Base-by-base conservation (phyloP, 37 sponge, comb jelly and placozoan species). In the Aplysina aerophoba region DNA sequence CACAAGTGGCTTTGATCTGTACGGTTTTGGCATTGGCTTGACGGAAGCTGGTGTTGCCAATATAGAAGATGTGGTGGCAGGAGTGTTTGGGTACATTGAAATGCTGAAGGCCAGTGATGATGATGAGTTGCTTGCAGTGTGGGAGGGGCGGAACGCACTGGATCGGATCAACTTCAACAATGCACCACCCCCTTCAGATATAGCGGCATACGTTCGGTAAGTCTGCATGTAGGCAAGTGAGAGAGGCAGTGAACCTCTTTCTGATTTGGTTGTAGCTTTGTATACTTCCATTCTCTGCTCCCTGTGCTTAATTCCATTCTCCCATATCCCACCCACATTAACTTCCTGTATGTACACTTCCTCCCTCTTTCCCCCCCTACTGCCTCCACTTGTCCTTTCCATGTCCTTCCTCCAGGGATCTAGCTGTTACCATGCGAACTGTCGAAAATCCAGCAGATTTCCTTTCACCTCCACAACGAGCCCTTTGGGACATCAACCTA, bases 361-460 rank as follows among this genome's bases (percentile, higher is more conserved):
- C n/a, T n/a, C n/a, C n/a, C n/a, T n/a, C n/a, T n/a, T n/a, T n/a
- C n/a, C n/a, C n/a, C n/a, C n/a, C n/a, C n/a, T n/a, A n/a, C n/a
- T n/a, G n/a, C n/a, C n/a, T n/a, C n/a, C n/a, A n/a, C n/a, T n/a
- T n/a, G n/a, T n/a, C n/a, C n/a, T n/a, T n/a, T n/a, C n/a, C n/a
- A n/a, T n/a, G n/a, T 44, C 50, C 8, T 44, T 44, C 50, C 50
- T 11, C 34, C 82, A 92, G 89, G 22, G 54, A 31, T 25, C 73
- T 88, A 34, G 73, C 92, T 16, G 21, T 4, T 20, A 58, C 30
- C 12, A 94, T 94, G 95, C 67, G 91, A 20, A 59, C 75, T 40
- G 75, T 80, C 0, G n/a, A 56, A 16, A 72, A 83, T 31, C 89
- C 95, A 25, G 83, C 41, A 4, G 95, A 91, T 56, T 89, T 92